Base-by-base conservation (phyloP, 2,888 invertebrate species). In the Seira musarum region DNA sequence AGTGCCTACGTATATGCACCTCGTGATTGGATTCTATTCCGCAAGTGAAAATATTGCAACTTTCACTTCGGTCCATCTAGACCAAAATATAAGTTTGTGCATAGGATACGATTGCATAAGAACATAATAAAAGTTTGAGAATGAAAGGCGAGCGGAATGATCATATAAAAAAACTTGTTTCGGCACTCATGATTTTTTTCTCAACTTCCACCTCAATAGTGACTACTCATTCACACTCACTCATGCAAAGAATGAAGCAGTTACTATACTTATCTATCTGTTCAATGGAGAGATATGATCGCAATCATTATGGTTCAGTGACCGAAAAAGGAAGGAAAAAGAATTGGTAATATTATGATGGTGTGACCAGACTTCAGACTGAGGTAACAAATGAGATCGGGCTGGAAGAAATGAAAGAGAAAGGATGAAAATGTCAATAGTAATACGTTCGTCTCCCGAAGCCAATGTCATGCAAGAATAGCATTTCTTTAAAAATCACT, bases 271-370 rank as follows among this genome's bases (percentile, higher is more conserved):
- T 68, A 68, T 68, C 68, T 49, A 49, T 49, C 68, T 46, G 17
- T 68, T 68, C 49, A 49, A 68, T 68, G 46, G 46, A 68, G n/a
- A n/a, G 68, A 68, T 68, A 68, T 68, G 49, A 68, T 68, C 57
- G 57, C 57, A 57, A 57, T 57, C 57, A 57, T 57, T 53, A 68
- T 53, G 53, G 68, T 68, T 68, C 68, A 46, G 22, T 68, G 68
- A 68, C 68, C 68, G 68, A 68, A 24, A 68, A 53, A 46, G 15
- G 40, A 57, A 57, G 15, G n/a, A 57, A 46, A 17, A 40, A 67
- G 46, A 68, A 46, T n/a, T 17, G 57, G 10, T 57, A n/a, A 57
- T 57, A n/a, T 57, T 40, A 40, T 40, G 40, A 40, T 40, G 6
- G 57, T n/a, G 57, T 68, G 68, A 53, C 46, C 68, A 68, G 49